Base-by-base conservation (phyloP, 2,888 invertebrate genomes). In the Neuroscelio doddi region DNA sequence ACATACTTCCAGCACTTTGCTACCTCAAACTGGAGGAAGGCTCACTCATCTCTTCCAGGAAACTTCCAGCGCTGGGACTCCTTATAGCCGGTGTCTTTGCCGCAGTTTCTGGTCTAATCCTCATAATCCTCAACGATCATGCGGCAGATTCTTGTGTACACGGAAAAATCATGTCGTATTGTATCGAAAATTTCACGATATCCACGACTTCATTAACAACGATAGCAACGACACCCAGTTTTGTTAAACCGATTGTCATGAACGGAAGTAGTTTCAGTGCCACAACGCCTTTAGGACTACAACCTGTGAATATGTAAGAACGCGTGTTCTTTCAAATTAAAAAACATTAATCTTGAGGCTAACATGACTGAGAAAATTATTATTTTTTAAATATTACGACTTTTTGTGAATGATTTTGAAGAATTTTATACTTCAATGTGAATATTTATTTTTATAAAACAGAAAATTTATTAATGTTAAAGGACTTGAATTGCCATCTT, bases 11-110 rank as follows among this genome's bases (percentile, higher is more conserved):
- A 1, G 92, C 93, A 0, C 82, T 93, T 9, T 92, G 92, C 73
- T 94, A 92, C 76, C 87, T 94, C 66, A 90, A 90, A 80, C 87
- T 94, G 72, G 91, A 91, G 73, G 90, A 91, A 67, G 92, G 92
- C 12, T 88, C 89, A 21, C 75, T 92, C 1, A 85, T 92, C 16
- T 90, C 90, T 26, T 83, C 87, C 9, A 87, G 88, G 75, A 94
- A 94, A 81, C 82, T 93, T 14, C 91, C 92, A 1, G 92, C 93
- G 0, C 83, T 93, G 21, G 88, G 90, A 0, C 86, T 93, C 38
- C 90, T 90, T 1, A 72, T 89, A 0, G 93, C 93, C 73, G 94
- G 94, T 1, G 81, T 88, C 1, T 75, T 88, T 4, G 90, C 91
- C 3, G 89, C 90, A 0, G 72, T 88, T 7, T 85, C 89, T 14